Base-by-base conservation (phyloP, 2,113 vertebrate species). In the Dicerorhinus sumatrensis region DNA sequence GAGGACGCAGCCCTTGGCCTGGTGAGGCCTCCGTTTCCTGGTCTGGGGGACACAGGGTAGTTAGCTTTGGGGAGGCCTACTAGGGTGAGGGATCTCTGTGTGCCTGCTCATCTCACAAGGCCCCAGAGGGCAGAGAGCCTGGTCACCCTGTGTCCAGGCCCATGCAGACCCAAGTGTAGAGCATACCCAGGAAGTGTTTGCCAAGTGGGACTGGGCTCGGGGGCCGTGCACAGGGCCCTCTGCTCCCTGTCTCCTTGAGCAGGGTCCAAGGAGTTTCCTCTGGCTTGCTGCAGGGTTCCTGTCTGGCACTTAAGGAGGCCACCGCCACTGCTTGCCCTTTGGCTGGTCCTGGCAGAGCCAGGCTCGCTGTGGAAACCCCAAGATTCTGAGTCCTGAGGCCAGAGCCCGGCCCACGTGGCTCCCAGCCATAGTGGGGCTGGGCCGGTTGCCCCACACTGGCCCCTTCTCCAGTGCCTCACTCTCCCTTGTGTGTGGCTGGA, bases 271-370 rank as follows among this genome's bases (percentile, higher is more conserved):
- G 39, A 17, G 36, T 54, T 27, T 69, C 69, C 18, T 56, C 56
- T 39, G 11, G 16, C 46, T 36, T 39, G 54, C 62, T 23, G 6
- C 10, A 13, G 81, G 76, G 62, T 21, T 62, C 56, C 46, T 3
- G 13, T 20, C 29, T 18, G 46, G 36, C 21, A 6, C 42, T 60
- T 27, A 36, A 82, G 51, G 79, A 31, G 18, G n/a, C 16, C 3
- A 1, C 8, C 31, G 36, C 39, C 42, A 2, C 4, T 0, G 0
- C 20, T n/a, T 14, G 25, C 73, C 27, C 0, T 0, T 17, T 3
- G 10, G 46, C 58, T 2, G 17, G 58, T 39, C 36, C 46, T 16
- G 80, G 29, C 16, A 17, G 62, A 63, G 56, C 79, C 56, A 9
- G 79, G 16, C 23, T 48, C 2, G 0, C 17, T 8, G 4, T 12